A percentile compares a stretch with the other conserved stretches of the same genome.
phyloP scores from a whole-genome alignment of 2,113 vertebrate genomes.

The Halichoerus grypus region DNA sequence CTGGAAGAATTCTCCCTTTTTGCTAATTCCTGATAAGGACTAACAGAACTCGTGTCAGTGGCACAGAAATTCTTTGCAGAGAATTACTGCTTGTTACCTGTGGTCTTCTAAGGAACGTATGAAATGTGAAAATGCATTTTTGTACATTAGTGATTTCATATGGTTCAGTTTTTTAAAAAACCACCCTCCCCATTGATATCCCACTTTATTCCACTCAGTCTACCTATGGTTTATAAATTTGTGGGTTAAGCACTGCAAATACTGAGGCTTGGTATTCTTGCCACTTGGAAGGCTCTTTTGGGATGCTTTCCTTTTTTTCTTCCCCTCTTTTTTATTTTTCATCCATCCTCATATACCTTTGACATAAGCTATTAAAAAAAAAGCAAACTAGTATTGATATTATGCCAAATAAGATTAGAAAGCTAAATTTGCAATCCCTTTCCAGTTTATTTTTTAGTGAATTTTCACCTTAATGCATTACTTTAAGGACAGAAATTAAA shows the following conservation, averaged over 20 bases:
- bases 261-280: background rate
- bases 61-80: background rate
- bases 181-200: background rate
- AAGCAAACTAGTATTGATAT: constrained; percentile 1
- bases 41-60: background rate
- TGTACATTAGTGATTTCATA: background rate
- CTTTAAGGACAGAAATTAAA: background rate
- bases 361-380: background rate
- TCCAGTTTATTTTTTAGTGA: background rate
- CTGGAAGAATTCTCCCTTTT: background rate
- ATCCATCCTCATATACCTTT: background rate
- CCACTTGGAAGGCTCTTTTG: background rate
- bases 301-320: background rate
- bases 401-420: background rate
- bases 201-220: background rate
- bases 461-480: constrained; percentile 21
- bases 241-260: background rate
- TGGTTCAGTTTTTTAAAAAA: background rate
- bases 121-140: constrained; percentile 28
- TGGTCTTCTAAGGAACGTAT: background rate
- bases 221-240: background rate
- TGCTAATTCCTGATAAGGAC: background rate
- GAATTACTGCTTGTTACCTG: background rate
- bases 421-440: background rate
- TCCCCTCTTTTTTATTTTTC: background rate